Evolutionary conservation across 2,797 vertebrate genomes (phyloP), one percentile per base, ranked within the genome.

Genomic region (Dendrocincla tyrannina): DNA sequence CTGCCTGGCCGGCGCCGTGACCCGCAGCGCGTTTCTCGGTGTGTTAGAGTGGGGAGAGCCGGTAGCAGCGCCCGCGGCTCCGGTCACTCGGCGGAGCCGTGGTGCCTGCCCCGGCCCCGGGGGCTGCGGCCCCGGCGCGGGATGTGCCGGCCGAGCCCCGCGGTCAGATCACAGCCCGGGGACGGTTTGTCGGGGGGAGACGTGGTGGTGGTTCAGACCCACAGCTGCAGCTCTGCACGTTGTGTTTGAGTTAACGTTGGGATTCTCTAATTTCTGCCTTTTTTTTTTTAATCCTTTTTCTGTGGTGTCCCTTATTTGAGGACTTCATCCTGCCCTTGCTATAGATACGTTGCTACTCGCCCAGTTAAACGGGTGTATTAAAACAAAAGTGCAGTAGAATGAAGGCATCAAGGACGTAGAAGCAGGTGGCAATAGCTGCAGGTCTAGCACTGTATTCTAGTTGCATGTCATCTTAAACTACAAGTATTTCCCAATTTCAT

Each of bases 151-250:
- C 11, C 1, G 3, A 11, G 63, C 63, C 35, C 24, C 25, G 5
- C 17, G 5, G 1, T 10, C 9, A 10, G 10, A 0, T 39, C 33
- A 5, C 56, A 63, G 72, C 64, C 44, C 30, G 13, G 20, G 27
- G 62, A 23, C 7, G 0, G 3, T 39, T 52, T 7, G 4, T 27
- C 2, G 1, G 53, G 17, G 20, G 1, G 69, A 18, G 27, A 6
- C 1, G 5, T 13, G 17, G 11, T 68, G 0, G 0, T 27, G 56
- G 39, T 39, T 52, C 4, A 56, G 25, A 42, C 27, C 17, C 10
- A 0, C 30, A 14, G 15, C 66, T 56, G 70, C 73, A 16, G 1
- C 47, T 44, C 33, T 17, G 13, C 13, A 1, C 2, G 3, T 7
- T 35, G 24, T 44, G 0, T 42, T 58, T 33, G 49, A 35, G 27